Conservation (phyloP, 2,113 vertebrate genomes). For the Oryzias curvinotus region DNA sequence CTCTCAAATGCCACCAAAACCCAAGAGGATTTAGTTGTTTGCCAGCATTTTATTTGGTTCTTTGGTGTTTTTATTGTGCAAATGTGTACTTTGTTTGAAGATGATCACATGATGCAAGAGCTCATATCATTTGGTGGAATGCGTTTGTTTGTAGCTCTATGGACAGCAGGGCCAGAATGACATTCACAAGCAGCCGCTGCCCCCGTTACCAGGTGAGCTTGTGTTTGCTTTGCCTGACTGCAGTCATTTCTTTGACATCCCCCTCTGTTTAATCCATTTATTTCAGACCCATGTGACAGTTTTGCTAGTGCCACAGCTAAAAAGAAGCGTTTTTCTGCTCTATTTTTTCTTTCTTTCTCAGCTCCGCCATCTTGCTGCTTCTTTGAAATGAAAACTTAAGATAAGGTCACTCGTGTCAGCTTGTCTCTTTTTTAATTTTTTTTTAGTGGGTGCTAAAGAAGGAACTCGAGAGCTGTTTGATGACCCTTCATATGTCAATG, state of each 20-base stretch:
- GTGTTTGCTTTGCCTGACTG: neutral
- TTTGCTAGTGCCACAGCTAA: neutral
- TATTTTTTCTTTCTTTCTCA: neutral
- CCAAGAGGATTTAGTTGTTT: too few species aligned
- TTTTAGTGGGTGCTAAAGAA: slow-evolving; percentile 72
- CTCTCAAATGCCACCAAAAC: too few species aligned
- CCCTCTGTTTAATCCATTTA: too few species aligned
- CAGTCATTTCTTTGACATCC: neutral
- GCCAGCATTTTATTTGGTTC: neutral
- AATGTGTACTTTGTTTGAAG: neutral
- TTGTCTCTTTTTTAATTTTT: neutral
- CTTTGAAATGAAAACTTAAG: neutral
- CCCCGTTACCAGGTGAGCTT: slow-evolving; percentile 77
- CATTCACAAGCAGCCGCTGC: slow-evolving; percentile 81
- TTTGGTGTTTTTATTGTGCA: slow-evolving; percentile 1
- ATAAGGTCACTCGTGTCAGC: neutral
- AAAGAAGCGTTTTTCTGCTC: neutral
- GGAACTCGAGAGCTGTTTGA: slow-evolving; percentile 83
- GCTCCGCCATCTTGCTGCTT: neutral
- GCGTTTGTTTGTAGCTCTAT: slow-evolving; percentile 74
- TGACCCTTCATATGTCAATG: slow-evolving; percentile 95
- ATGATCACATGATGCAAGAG: neutral
- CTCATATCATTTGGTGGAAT: slow-evolving; percentile 30
- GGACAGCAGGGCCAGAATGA: slow-evolving; percentile 80
- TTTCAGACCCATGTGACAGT: neutral